Percentiles rank a stretch among this genome's conserved stretches.
Conservation (phyloP, 2,888 invertebrate genomes). For the Microplitis manilae region DNA sequence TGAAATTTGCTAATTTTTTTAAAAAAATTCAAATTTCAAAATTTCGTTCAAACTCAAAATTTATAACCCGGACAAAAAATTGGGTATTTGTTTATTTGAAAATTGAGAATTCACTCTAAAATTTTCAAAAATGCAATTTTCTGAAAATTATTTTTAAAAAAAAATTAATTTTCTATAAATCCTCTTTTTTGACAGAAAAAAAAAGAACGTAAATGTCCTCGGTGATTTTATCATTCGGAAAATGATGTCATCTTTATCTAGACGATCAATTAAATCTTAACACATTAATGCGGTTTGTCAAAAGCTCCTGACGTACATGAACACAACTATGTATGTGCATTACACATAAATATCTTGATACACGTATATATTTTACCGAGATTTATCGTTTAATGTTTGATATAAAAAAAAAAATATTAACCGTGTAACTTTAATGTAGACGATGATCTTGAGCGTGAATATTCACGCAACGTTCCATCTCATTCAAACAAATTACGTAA, state of each 20-base stretch:
- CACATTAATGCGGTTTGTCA: background rate
- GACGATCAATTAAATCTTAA: background rate
- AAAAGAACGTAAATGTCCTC: background rate
- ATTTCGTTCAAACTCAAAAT: no score
- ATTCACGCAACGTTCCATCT: slow-evolving; percentile 2
- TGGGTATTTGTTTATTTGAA: no score
- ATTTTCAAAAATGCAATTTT: background rate
- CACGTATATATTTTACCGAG: background rate
- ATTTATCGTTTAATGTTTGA: background rate
- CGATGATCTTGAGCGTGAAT: slow-evolving; percentile 1
- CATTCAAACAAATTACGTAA: slow-evolving; percentile 32
- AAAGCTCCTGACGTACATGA: background rate
- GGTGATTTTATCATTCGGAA: background rate
- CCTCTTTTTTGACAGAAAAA: background rate
- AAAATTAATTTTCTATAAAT: background rate
- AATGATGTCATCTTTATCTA: background rate
- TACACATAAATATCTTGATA: background rate
- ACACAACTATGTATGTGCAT: background rate
- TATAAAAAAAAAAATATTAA: background rate
- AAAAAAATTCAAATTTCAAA: no score
- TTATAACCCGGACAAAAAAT: no score
- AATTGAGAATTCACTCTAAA: no score
- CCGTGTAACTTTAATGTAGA: background rate
- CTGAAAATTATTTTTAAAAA: background rate
- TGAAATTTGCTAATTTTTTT: no score